These are phyloP conservation scores for Nymphicus hollandicus DNA, from an alignment of 2,113 vertebrate genomes.

Conservation along the genomic window DNA sequence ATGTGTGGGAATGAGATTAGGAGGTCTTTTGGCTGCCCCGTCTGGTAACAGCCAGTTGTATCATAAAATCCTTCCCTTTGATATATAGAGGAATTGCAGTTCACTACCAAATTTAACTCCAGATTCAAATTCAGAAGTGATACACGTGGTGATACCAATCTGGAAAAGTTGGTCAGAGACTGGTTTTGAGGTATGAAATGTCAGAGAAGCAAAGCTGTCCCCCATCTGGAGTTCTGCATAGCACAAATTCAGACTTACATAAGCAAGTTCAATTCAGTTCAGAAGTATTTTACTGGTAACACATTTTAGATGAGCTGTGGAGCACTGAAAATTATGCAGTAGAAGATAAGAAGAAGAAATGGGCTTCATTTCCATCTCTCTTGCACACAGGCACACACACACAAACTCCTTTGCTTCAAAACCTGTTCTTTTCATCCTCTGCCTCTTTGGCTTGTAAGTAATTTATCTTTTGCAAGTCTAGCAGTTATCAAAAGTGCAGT, in stretches of 20 bases:
- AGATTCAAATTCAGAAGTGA: neutral
- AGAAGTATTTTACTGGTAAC: neutral
- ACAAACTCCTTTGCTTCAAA: neutral
- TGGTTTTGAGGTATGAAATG: neutral
- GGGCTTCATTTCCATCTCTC: neutral
- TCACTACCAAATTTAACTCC: neutral
- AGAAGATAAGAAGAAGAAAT: neutral
- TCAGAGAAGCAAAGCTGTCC: neutral
- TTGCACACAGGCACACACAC: neutral
- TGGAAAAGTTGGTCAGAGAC: neutral
- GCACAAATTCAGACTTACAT: neutral
- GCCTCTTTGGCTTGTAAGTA: neutral
- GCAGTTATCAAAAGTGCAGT: neutral
- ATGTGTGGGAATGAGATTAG: neutral
- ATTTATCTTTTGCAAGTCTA: neutral
- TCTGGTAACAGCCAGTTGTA: neutral
- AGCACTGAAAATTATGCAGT: neutral
- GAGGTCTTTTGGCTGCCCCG: neutral
- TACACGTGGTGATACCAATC: neutral
- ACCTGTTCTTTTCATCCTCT: neutral
- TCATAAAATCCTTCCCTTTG: neutral
- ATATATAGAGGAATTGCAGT: neutral
- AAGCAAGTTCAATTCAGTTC: slow-evolving; percentile 26
- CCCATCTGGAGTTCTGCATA: neutral
- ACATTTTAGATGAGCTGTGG: slow-evolving; percentile 10